phyloP scores from a whole-genome alignment of 2,797 vertebrate genomes.

The Carcharodon carcharias region DNA sequence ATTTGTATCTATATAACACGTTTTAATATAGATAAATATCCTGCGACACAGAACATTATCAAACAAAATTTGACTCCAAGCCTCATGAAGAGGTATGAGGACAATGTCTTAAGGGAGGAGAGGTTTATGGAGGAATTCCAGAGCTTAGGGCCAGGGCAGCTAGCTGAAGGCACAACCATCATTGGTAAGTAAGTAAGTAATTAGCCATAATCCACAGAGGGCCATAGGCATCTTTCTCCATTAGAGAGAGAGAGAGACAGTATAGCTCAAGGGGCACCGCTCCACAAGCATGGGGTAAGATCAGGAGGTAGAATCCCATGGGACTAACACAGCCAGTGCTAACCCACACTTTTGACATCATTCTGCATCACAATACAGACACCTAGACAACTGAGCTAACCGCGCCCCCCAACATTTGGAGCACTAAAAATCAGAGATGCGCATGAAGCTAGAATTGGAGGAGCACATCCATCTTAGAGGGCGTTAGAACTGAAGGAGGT shows the following conservation, averaged over 20 bases:
- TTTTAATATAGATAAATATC: too few relatives aligned
- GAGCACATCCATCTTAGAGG: neutral
- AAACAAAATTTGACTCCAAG: neutral
- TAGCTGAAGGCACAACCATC: neutral
- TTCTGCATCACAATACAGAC: neutral
- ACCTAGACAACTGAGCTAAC: neutral
- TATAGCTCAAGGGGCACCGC: neutral
- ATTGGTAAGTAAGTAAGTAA: neutral
- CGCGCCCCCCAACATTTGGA: neutral
- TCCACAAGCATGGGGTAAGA: neutral
- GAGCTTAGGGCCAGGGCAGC: neutral
- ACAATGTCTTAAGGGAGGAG: neutral
- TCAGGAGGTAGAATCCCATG: too few relatives aligned
- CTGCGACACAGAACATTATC: neutral
- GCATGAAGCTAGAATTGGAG: neutral
- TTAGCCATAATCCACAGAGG: neutral
- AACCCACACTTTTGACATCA: neutral
- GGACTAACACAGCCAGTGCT: too few relatives aligned
- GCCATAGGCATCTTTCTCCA: neutral
- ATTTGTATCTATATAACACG: too few relatives aligned
- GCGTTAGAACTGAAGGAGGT: neutral
- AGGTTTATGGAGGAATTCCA: neutral
- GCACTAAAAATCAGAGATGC: neutral
- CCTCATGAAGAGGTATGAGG: neutral
- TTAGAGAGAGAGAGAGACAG: neutral